A percentile compares a stretch with the other conserved stretches of the same genome.
phyloP scores from a whole-genome alignment of 2,888 invertebrate genomes.

The Drosophila mettleri region DNA sequence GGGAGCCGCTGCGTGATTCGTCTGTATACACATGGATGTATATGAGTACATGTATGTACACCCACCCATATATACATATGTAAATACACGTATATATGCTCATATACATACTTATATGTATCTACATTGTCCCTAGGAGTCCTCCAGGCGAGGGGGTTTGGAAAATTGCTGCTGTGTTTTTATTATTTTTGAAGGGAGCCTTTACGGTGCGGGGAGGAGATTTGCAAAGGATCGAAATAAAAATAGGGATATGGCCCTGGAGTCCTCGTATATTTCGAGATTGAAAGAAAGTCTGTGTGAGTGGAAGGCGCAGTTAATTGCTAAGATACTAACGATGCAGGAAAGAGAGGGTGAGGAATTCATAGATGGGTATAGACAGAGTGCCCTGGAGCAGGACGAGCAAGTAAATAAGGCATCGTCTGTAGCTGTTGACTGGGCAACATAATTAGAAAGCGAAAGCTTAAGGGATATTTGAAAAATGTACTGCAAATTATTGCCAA shows the following conservation, averaged over 20 bases:
- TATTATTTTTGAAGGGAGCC: constrained; percentile 32
- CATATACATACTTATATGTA: neutral
- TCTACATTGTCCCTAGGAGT: constrained; percentile 12
- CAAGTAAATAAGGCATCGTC: constrained; percentile 11
- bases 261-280: constrained; percentile 23
- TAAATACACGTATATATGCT: constrained; percentile 13
- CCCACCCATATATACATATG: constrained; percentile 17
- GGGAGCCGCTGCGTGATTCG: constrained; percentile 67
- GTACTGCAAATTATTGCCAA: neutral
- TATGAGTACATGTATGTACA: constrained; percentile 6
- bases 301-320: constrained; percentile 42
- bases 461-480: neutral
- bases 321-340: constrained; percentile 10
- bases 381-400: neutral
- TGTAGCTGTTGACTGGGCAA: neutral
- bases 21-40: constrained; percentile 35
- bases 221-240: neutral
- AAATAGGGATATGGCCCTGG: constrained; percentile 1
- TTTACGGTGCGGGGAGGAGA: neutral
- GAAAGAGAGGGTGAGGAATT: neutral
- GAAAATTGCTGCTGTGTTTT: constrained; percentile 49
- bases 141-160: constrained; percentile 23
- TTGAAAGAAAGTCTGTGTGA: constrained; percentile 30
- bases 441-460: constrained; percentile 21
- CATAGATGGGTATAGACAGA: neutral